phyloP scores from a whole-genome alignment of 2,888 invertebrate genomes.

The Drosophila tanythrix region DNA sequence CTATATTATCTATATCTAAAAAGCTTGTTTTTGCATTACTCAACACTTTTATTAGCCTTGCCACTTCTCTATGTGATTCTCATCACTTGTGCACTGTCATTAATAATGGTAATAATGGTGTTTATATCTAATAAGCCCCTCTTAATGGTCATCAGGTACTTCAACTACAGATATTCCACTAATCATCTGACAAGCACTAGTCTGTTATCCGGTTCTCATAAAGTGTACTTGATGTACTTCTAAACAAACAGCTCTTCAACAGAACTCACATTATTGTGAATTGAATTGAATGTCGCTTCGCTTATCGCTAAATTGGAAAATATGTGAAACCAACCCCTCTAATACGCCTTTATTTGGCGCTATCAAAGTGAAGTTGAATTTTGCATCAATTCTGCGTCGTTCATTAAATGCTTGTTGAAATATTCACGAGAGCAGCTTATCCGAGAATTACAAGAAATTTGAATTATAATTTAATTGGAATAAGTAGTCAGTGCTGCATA shows the following conservation, averaged over 20 bases:
- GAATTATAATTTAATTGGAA: conserved; percentile 42
- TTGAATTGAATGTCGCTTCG: neutral
- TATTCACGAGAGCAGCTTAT: conserved; percentile 13
- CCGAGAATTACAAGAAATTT: conserved; percentile 27
- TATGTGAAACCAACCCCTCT: too few relatives aligned
- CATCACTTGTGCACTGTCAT: neutral
- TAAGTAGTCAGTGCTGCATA: conserved; percentile 24
- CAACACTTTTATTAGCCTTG: neutral
- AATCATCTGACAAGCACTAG: neutral
- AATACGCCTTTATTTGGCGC: conserved; percentile 17
- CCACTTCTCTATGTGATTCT: neutral
- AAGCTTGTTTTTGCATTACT: neutral
- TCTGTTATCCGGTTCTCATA: neutral
- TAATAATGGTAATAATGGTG: neutral
- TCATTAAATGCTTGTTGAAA: conserved; percentile 36
- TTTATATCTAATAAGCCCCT: neutral
- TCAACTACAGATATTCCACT: neutral
- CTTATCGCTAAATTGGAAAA: too few relatives aligned
- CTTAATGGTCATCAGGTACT: neutral
- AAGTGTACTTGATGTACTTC: conserved; percentile 4
- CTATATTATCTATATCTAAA: neutral
- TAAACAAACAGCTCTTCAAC: neutral
- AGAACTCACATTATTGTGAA: neutral
- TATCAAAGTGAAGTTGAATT: conserved; percentile 27
- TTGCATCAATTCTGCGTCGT: conserved; percentile 38